Conservation (phyloP, 2,888 invertebrate genomes). For the Poecilus cupreus region DNA sequence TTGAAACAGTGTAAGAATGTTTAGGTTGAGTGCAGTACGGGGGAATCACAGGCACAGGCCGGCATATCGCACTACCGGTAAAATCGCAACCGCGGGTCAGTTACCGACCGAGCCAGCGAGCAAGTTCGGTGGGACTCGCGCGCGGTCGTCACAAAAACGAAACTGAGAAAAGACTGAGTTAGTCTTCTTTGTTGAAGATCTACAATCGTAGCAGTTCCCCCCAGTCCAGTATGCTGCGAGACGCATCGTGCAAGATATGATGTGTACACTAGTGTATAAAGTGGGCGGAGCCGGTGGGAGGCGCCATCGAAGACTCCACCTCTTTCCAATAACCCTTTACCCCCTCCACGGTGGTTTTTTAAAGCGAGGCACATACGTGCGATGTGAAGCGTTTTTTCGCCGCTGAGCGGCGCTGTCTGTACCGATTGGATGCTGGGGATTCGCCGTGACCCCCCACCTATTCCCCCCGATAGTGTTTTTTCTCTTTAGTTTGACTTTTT, state of each 20-base stretch:
- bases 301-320: slow-evolving; percentile 46
- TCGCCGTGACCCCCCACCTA: slow-evolving; percentile 8
- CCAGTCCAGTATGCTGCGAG: neutral
- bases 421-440: slow-evolving; percentile 53
- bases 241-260: slow-evolving; percentile 44
- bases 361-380: slow-evolving; percentile 29
- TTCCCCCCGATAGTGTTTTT: slow-evolving; percentile 9
- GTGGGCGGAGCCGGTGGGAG: slow-evolving; percentile 54
- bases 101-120: slow-evolving; percentile 38
- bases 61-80: slow-evolving; percentile 47
- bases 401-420: slow-evolving; percentile 51
- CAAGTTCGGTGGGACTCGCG: slow-evolving; percentile 3
- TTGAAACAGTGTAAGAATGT: neutral
- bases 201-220: slow-evolving; percentile 44
- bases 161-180: slow-evolving; percentile 55
- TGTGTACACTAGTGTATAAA: slow-evolving; percentile 45
- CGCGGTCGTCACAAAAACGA: slow-evolving; percentile 53
- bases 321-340: slow-evolving; percentile 59
- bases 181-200: slow-evolving; percentile 51
- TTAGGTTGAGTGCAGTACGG: neutral
- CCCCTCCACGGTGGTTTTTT: slow-evolving; percentile 43
- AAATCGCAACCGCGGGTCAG: slow-evolving; percentile 28
- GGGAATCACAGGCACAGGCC: slow-evolving; percentile 5
- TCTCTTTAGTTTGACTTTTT: slow-evolving; percentile 42
- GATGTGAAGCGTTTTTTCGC: slow-evolving; percentile 48